Evolutionary conservation across 2,888 invertebrate species (phyloP).

Genomic region (Alviniconcha strummeri): DNA sequence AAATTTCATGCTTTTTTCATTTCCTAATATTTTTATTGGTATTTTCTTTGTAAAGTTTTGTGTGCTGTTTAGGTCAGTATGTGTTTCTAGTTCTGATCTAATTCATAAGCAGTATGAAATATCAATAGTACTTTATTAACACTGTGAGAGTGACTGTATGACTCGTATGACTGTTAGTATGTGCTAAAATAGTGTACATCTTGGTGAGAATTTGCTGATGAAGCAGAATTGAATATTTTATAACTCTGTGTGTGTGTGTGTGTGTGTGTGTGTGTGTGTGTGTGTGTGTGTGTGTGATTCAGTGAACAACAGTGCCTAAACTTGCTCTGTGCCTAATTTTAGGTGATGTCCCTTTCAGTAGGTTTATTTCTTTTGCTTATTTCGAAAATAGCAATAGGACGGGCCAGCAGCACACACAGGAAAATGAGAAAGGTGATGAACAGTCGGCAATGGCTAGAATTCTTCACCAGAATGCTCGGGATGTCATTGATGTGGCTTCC

Average conservation of each 20-base stretch:
- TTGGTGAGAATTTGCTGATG: neutral
- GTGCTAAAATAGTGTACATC: neutral
- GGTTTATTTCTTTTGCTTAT: neutral
- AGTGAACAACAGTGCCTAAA: too few relatives aligned
- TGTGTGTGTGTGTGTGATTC: too few relatives aligned
- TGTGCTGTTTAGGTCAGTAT: neutral
- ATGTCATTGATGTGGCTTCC: conserved; percentile 95
- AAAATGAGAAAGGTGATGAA: conserved; percentile 84
- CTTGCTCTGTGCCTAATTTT: too few relatives aligned
- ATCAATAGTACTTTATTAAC: neutral
- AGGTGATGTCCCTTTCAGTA: too few relatives aligned
- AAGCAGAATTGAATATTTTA: neutral
- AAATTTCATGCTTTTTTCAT: too few relatives aligned
- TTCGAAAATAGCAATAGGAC: conserved; percentile 41
- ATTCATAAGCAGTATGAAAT: neutral
- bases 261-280: too few relatives aligned
- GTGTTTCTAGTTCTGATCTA: neutral
- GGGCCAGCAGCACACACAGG: conserved; percentile 41
- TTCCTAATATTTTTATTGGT: too few relatives aligned
- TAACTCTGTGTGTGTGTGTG: neutral
- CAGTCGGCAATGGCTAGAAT: conserved; percentile 92
- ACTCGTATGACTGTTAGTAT: neutral
- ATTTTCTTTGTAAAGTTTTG: neutral
- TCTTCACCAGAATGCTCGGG: conserved; percentile 92
- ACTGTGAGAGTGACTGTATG: neutral